phyloP scores from a whole-genome alignment of 2,113 vertebrate species.

The Mesoclemmys tuberculata region DNA sequence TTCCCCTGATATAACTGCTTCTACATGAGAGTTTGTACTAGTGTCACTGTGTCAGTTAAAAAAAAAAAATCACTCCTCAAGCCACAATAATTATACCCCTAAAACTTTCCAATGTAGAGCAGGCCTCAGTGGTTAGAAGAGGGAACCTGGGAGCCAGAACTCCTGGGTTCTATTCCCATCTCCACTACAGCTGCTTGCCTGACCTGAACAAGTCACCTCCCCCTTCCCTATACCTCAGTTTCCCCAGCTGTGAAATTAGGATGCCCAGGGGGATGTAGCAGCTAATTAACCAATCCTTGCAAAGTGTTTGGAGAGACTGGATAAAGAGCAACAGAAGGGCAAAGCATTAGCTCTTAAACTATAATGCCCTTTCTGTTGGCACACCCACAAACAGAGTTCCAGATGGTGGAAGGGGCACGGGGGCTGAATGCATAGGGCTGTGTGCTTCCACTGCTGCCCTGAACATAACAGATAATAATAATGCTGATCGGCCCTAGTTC shows the following conservation, averaged over 20 bases:
- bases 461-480: background rate
- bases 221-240: background rate
- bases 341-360: background rate
- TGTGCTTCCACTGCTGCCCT: background rate
- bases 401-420: no score
- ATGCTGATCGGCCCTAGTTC: background rate
- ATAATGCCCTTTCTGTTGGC: background rate
- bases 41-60: background rate
- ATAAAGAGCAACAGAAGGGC: background rate
- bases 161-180: background rate
- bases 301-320: background rate
- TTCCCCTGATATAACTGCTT: background rate
- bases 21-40: background rate
- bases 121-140: background rate
- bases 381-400: background rate
- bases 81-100: background rate
- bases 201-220: background rate
- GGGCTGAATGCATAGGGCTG: background rate
- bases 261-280: background rate
- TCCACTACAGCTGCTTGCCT: background rate
- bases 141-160: background rate
- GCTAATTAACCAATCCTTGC: background rate
- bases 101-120: background rate
- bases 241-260: background rate
- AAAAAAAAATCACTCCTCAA: background rate